Conservation (phyloP, 2,888 invertebrate genomes). For the Stegana nigrithorax region DNA sequence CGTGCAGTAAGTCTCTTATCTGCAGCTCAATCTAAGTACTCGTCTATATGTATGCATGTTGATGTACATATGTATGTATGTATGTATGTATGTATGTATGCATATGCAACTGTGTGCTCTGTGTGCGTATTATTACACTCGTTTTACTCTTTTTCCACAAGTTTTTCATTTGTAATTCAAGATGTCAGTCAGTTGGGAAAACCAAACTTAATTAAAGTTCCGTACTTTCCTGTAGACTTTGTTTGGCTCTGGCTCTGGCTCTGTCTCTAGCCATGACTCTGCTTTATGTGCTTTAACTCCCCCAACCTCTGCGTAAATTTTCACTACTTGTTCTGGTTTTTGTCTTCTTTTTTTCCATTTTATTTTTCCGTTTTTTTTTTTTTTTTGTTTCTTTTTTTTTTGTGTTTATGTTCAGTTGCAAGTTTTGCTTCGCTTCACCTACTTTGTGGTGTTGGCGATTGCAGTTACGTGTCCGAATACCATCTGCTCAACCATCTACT, state of each 20-base stretch:
- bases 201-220: slow-evolving; percentile 65
- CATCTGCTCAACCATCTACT: not conserved
- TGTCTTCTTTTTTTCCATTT: too few species aligned
- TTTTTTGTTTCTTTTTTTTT: slow-evolving; percentile 29
- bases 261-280: too few species aligned
- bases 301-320: not conserved
- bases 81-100: slow-evolving; percentile 6
- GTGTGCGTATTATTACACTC: slow-evolving; percentile 8
- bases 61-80: not conserved
- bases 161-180: slow-evolving; percentile 64
- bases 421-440: not conserved
- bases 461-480: not conserved
- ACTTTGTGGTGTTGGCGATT: not conserved
- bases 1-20: not conserved
- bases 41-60: not conserved
- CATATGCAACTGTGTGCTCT: not conserved
- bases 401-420: slow-evolving; percentile 16
- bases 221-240: slow-evolving; percentile 49
- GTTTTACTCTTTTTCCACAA: slow-evolving; percentile 36
- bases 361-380: slow-evolving; percentile 43
- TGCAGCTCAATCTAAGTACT: slow-evolving; percentile 7
- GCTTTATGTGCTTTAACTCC: slow-evolving; percentile 6
- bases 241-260: too few species aligned
- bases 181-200: slow-evolving; percentile 65
- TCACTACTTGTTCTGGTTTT: slow-evolving; percentile 23